These are phyloP conservation scores for Cheirogaleus medius DNA, from an alignment of 2,113 vertebrate genomes.

Conservation along the genomic window DNA sequence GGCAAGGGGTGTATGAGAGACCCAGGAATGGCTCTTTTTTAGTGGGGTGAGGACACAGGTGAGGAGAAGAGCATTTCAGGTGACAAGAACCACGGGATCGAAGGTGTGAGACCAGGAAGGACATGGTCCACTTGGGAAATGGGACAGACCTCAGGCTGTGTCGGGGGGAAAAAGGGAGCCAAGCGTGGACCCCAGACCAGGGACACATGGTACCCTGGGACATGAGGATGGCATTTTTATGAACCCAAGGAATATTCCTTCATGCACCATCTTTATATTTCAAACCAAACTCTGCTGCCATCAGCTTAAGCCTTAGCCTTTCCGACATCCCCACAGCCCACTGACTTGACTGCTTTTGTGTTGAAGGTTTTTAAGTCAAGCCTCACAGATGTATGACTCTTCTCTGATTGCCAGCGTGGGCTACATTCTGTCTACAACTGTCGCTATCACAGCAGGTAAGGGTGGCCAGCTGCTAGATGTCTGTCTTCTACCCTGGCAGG, in stretches of 20 bases:
- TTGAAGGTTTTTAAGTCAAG: constrained; percentile 93
- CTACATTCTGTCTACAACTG: constrained; percentile 92
- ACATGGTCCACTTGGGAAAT: not conserved
- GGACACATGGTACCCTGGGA: accelerated
- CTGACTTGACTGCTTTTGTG: constrained; percentile 37
- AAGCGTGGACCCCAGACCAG: not conserved
- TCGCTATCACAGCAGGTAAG: constrained; percentile 93
- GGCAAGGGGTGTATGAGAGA: not conserved
- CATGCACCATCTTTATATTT: accelerated
- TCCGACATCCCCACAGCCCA: accelerated
- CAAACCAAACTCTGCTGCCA: accelerated
- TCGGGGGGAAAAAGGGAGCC: not conserved
- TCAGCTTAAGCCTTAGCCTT: not conserved
- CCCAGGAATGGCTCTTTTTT: not conserved
- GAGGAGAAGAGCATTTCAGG: not conserved
- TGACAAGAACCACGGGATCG: not conserved
- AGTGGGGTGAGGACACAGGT: not conserved
- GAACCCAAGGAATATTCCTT: not conserved
- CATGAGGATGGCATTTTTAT: not conserved
- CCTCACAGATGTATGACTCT: constrained; percentile 92
- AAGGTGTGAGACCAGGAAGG: too few species aligned
- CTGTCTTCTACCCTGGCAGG: not conserved
- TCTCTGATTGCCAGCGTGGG: constrained; percentile 93
- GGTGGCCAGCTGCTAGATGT: accelerated
- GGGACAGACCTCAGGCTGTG: not conserved